These are phyloP conservation scores for Protobothrops mucrosquamatus DNA, from an alignment of 2,113 vertebrate genomes.

Conservation along the genomic window DNA sequence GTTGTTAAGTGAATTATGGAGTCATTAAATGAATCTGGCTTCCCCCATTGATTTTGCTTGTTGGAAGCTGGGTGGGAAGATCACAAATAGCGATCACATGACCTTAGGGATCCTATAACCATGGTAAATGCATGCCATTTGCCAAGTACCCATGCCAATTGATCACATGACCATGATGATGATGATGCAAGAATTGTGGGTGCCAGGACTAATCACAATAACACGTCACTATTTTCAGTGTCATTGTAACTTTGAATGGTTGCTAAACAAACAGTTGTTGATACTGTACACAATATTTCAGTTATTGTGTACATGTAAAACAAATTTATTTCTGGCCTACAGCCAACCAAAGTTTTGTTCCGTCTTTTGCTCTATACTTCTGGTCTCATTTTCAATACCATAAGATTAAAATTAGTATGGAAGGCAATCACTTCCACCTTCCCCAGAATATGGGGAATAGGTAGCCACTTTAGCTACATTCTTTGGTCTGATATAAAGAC, in stretches of 20 bases:
- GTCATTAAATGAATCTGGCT: neutral
- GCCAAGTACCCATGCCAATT: neutral
- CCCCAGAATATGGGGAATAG: neutral
- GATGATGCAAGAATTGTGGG: neutral
- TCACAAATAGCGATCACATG: neutral
- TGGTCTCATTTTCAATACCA: neutral
- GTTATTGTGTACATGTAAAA: neutral
- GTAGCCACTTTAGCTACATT: neutral
- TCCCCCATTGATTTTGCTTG: neutral
- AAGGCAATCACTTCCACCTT: neutral
- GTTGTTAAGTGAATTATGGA: neutral
- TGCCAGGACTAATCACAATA: neutral
- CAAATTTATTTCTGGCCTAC: neutral
- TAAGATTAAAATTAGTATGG: neutral
- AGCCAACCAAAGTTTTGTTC: neutral
- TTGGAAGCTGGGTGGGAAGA: neutral
- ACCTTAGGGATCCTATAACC: neutral
- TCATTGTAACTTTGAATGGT: neutral
- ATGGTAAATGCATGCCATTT: neutral
- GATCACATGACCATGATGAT: neutral
- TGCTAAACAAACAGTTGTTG: neutral
- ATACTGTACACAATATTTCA: neutral
- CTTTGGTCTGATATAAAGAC: neutral
- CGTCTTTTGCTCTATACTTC: neutral
- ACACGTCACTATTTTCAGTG: neutral